Percentiles rank a stretch among this genome's conserved stretches.
phyloP scores from a whole-genome alignment of 2,888 invertebrate species.

The Phengaris alcon region DNA sequence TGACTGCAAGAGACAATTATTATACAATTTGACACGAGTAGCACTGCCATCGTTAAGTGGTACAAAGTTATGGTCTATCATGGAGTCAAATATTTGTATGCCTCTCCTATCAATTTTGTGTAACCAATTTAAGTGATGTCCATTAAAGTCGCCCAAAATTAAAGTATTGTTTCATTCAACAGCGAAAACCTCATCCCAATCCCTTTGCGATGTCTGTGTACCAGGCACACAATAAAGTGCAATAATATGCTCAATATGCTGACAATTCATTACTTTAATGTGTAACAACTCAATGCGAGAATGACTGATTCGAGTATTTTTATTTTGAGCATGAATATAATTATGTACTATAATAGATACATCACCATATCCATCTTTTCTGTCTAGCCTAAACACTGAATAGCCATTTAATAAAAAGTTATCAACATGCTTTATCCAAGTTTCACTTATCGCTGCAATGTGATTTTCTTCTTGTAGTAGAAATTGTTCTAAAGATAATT shows the following conservation, averaged over 20 bases:
- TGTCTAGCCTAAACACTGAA: conserved; percentile 32
- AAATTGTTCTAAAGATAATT: neutral
- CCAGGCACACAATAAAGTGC: conserved; percentile 17
- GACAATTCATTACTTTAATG: conserved; percentile 19
- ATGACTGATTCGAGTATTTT: conserved; percentile 24
- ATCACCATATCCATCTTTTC: conserved; percentile 35
- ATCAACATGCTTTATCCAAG: conserved; percentile 35
- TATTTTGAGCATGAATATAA: conserved; percentile 26
- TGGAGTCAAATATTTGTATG: conserved; percentile 8
- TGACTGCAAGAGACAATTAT: conserved; percentile 29
- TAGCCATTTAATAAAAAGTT: conserved; percentile 30
- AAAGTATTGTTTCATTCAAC: neutral
- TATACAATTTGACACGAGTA: conserved; percentile 30
- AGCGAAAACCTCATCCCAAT: conserved; percentile 27
- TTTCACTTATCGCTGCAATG: conserved; percentile 37
- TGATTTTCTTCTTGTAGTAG: conserved; percentile 36
- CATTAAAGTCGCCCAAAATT: conserved; percentile 22
- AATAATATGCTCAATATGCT: conserved; percentile 18
- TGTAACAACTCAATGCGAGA: neutral
- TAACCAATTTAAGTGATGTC: conserved; percentile 20
- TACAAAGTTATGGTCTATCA: neutral
- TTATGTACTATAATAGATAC: conserved; percentile 34
- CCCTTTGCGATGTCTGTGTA: conserved; percentile 29
- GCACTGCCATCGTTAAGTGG: conserved; percentile 31
- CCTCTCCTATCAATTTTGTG: neutral